Evolutionary conservation across 64 coral and sea anemone species (phyloP).

Genomic region (Catalaphyllia jardinei): DNA sequence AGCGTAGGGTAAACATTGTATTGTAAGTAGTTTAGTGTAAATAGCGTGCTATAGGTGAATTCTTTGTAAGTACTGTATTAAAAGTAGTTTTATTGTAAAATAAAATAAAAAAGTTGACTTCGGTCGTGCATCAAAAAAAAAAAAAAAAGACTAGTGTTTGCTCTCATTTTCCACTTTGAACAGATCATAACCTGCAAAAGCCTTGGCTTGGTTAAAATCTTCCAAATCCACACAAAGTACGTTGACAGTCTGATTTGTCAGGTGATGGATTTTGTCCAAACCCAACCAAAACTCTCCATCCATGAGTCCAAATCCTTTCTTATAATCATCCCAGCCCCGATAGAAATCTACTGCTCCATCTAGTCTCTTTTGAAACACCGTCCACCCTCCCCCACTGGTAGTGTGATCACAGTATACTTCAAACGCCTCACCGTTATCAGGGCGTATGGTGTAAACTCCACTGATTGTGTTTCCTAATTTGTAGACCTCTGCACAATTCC

Average conservation of each 20-base stretch:
- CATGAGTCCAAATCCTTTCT: neutral
- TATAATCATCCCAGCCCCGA: neutral
- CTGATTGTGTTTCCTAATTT: neutral
- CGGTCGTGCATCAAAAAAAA: no score
- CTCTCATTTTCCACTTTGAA: neutral
- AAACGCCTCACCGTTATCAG: neutral
- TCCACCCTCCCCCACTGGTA: slow-evolving; percentile 15
- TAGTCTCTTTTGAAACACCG: neutral
- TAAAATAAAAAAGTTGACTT: no score
- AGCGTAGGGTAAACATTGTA: no score
- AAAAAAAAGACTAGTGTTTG: no score
- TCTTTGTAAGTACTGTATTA: no score
- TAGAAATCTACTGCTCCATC: neutral
- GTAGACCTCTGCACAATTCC: slow-evolving; percentile 5
- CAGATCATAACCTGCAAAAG: neutral
- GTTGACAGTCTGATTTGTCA: neutral
- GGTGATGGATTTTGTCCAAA: neutral
- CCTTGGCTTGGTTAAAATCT: neutral
- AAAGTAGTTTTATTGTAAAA: no score
- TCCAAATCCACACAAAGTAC: neutral
- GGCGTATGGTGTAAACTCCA: slow-evolving; percentile 17
- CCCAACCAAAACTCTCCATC: neutral
- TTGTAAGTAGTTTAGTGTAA: no score
- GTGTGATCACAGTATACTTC: slow-evolving; percentile 33
- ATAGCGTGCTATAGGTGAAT: no score